Evolutionary conservation across 2,113 vertebrate genomes (phyloP), one percentile per base, ranked within the genome.

Genomic region (Sorex fumeus): DNA sequence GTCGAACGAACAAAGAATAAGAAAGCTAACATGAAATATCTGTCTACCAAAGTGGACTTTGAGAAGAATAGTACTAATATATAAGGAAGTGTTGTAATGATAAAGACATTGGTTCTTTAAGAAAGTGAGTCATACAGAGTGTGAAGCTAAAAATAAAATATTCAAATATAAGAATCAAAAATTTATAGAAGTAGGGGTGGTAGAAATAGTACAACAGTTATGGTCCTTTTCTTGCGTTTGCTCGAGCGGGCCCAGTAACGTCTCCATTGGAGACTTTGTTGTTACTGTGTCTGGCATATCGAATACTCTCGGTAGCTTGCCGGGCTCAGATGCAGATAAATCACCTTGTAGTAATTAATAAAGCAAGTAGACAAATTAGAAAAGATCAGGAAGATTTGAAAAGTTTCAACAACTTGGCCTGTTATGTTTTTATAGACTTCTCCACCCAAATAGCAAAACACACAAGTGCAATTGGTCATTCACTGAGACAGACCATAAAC

Each of bases 81-180:
- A 83, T 87, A 69, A 80, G 47, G 66, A 70, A 21, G 2, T 66
- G 80, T 84, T 21, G 79, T 84, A 82, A 76, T 71, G 15, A 82
- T 72, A 89, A 86, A 81, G 66, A 69, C 9, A 45, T 88, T 60
- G 85, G 45, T 53, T 95, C 43, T 84, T 69, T 36, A 69, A 45
- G 15, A 84, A 62, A 12, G 45, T 45, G 8, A 83, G 47, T 81
- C 66, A 43, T 90, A 84, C 13, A 79, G 53, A 76, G 43, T 53
- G 27, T 53, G 6, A 90, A 87, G 0, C 23, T 69, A 84, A 45
- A 74, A 87, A 87, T 25, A 75, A 87, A n/a, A 67, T 47, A n/a
- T 15, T 23, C 19, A 82, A 60, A 84, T 16, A 87, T 0, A 57
- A 10, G 28, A 91, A 74, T 89, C 15, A 89, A 70, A 69, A 84